Evolutionary conservation across 2,113 vertebrate species (phyloP).

Genomic region (Chrysochloris asiatica): DNA sequence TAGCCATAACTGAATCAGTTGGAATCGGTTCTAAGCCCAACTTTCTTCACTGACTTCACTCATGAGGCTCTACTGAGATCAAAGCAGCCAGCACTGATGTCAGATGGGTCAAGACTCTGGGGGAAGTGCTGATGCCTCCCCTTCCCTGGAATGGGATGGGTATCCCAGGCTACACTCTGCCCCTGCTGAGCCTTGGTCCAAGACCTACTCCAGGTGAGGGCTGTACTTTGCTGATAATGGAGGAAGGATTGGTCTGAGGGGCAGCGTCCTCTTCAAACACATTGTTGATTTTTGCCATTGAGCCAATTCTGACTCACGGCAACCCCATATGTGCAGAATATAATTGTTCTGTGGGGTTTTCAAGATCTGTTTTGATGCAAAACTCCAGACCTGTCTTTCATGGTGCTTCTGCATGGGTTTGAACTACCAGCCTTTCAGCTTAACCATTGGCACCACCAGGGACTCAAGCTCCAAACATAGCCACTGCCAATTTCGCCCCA

Average conservation of each 20-base stretch:
- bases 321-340: not conserved
- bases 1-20: not conserved
- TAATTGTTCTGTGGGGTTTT: not conserved
- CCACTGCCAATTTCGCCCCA: no score
- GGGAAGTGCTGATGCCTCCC: not conserved
- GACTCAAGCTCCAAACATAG: not conserved
- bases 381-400: not conserved
- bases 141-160: not conserved
- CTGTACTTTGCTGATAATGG: not conserved
- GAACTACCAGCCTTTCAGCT: not conserved
- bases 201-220: not conserved
- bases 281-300: not conserved
- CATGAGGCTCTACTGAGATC: not conserved
- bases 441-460: not conserved
- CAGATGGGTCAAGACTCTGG: not conserved
- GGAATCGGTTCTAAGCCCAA: not conserved
- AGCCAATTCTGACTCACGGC: not conserved
- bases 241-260: not conserved
- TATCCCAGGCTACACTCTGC: not conserved
- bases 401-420: not conserved
- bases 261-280: not conserved
- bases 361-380: not conserved
- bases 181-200: not conserved
- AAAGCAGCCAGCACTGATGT: accelerated
- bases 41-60: not conserved